phyloP scores from a whole-genome alignment of 2,888 invertebrate species.

The Seira ritae region DNA sequence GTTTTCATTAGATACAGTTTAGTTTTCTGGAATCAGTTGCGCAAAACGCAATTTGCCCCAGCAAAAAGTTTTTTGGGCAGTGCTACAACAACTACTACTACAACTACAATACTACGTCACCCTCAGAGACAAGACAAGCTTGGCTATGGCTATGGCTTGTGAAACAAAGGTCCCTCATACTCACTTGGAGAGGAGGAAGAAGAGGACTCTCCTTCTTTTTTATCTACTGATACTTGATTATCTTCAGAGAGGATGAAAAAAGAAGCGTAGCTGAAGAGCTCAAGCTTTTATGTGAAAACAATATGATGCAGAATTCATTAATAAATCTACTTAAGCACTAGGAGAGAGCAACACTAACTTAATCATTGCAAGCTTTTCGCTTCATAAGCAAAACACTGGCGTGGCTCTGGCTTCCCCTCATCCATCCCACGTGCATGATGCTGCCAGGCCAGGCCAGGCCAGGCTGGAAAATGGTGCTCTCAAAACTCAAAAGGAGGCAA shows the following conservation, averaged over 20 bases:
- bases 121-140: constrained; percentile 4
- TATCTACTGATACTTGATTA: background rate
- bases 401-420: too few relatives aligned
- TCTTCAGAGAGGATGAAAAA: background rate
- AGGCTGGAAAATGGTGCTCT: constrained; percentile 28
- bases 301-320: constrained; percentile 11
- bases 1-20: constrained; percentile 8
- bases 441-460: background rate
- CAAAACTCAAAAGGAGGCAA: background rate
- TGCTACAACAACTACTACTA: too few relatives aligned
- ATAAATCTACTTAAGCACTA: background rate
- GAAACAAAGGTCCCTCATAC: background rate
- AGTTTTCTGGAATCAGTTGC: background rate
- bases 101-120: background rate
- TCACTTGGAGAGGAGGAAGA: too few relatives aligned
- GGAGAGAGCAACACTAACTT: background rate
- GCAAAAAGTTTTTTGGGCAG: background rate
- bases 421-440: background rate
- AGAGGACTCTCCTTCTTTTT: background rate
- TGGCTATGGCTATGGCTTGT: background rate
- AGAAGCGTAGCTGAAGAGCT: background rate
- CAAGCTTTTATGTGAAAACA: background rate
- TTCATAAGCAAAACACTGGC: background rate
- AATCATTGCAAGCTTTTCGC: constrained; percentile 6
- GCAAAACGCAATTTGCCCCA: background rate